These are phyloP conservation scores for Actinia tenebrosa DNA, from an alignment of 64 coral and sea anemone genomes.

Conservation along the genomic window DNA sequence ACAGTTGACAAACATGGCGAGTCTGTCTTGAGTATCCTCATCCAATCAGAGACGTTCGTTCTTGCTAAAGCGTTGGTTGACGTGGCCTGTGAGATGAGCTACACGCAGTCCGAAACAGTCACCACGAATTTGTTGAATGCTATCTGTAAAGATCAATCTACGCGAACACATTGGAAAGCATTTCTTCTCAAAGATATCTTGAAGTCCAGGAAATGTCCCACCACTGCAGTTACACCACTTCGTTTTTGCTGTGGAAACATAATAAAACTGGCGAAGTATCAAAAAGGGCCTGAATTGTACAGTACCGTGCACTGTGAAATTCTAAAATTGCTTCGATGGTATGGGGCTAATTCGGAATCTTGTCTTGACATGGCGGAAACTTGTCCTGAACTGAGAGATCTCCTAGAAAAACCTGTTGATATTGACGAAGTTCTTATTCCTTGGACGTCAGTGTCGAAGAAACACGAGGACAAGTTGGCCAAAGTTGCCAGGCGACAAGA, in stretches of 20 bases:
- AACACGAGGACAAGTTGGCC: background rate
- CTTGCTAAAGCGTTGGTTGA: too few species aligned
- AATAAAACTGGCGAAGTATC: background rate
- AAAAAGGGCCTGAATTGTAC: too few species aligned
- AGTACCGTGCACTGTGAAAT: background rate
- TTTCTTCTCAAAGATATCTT: background rate
- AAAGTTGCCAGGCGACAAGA: background rate
- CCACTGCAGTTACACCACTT: too few species aligned
- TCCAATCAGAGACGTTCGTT: too few species aligned
- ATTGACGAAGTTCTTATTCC: constrained; percentile 1
- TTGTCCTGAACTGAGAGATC: background rate
- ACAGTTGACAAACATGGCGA: too few species aligned
- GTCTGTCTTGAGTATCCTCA: too few species aligned
- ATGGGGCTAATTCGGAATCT: background rate
- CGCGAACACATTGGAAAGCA: background rate
- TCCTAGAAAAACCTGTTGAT: background rate
- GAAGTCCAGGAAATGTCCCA: too few species aligned
- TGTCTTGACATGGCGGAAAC: background rate
- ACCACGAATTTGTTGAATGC: background rate
- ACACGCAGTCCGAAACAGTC: background rate
- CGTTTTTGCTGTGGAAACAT: background rate
- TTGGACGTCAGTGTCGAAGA: constrained; percentile 16
- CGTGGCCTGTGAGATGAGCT: too few species aligned
- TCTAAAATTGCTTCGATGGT: background rate
- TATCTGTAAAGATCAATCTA: background rate